These are phyloP conservation scores for Megastigmus dorsalis DNA, from an alignment of 2,888 invertebrate genomes.

Conservation along the genomic window DNA sequence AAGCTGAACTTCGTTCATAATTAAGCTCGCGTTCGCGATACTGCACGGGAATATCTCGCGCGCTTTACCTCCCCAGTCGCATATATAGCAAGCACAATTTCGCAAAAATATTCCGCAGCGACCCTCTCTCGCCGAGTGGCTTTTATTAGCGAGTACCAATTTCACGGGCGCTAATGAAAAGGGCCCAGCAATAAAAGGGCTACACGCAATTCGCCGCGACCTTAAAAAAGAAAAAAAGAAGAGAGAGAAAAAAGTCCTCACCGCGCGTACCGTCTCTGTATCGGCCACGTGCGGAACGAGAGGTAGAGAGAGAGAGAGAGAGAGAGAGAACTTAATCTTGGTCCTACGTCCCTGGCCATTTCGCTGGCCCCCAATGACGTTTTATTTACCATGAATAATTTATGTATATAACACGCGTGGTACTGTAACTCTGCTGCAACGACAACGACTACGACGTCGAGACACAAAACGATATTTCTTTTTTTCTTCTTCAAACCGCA, in stretches of 20 bases:
- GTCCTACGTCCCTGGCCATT: background rate
- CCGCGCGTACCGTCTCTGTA: background rate
- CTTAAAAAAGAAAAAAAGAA: too few relatives aligned
- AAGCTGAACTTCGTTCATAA: too few relatives aligned
- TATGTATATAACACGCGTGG: background rate
- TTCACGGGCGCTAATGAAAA: constrained; percentile 17
- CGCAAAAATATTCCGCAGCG: too few relatives aligned
- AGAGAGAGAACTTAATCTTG: constrained; percentile 26
- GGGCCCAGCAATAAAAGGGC: background rate
- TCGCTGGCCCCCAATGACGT: constrained; percentile 5
- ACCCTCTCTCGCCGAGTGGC: too few relatives aligned
- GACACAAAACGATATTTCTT: constrained; percentile 1
- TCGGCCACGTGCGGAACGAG: too few relatives aligned
- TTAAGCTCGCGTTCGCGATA: too few relatives aligned
- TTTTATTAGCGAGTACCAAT: constrained; percentile 8
- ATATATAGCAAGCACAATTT: too few relatives aligned
- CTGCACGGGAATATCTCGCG: too few relatives aligned
- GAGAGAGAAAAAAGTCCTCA: too few relatives aligned
- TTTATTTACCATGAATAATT: constrained; percentile 46
- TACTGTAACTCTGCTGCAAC: too few relatives aligned
- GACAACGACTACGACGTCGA: background rate
- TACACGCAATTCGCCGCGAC: background rate
- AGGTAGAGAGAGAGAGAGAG: too few relatives aligned
- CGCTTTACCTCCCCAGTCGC: too few relatives aligned
- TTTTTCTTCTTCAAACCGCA: background rate